Evolutionary conservation across 2,888 invertebrate genomes (phyloP).

Genomic region (Rhodophaea formosa): DNA sequence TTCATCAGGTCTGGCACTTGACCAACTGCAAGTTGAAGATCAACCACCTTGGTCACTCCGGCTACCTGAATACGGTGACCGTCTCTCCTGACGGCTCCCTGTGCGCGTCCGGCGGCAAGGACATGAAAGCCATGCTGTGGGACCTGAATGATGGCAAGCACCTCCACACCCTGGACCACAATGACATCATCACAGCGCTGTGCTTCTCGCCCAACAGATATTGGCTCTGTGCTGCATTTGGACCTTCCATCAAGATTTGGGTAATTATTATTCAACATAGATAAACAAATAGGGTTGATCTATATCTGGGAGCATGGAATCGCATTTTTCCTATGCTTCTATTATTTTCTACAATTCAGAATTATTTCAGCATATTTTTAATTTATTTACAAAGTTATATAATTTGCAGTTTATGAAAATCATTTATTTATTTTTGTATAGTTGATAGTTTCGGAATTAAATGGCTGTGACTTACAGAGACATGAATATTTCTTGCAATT

Average conservation of each 20-base stretch:
- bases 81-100: constrained; percentile 99
- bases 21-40: constrained; percentile 99
- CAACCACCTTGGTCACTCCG: constrained; percentile 98
- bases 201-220: constrained; percentile 99
- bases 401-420: no score
- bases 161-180: constrained; percentile 98
- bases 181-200: constrained; percentile 98
- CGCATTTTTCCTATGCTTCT: no score
- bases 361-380: no score
- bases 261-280: constrained; percentile 60
- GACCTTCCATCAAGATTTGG: constrained; percentile 99
- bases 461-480: no score
- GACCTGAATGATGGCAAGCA: constrained; percentile 99
- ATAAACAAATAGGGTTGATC: no score
- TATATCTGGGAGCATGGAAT: no score
- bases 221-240: constrained; percentile 99
- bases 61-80: constrained; percentile 98
- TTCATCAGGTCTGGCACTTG: constrained; percentile 94
- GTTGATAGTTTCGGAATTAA: no score
- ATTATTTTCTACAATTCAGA: no score
- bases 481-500: no score
- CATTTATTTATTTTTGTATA: no score
- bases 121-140: constrained; percentile 99
- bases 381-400: no score
- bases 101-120: constrained; percentile 99